Base-by-base conservation (phyloP, 2,797 vertebrate genomes). In the Coccyzus lansbergi region DNA sequence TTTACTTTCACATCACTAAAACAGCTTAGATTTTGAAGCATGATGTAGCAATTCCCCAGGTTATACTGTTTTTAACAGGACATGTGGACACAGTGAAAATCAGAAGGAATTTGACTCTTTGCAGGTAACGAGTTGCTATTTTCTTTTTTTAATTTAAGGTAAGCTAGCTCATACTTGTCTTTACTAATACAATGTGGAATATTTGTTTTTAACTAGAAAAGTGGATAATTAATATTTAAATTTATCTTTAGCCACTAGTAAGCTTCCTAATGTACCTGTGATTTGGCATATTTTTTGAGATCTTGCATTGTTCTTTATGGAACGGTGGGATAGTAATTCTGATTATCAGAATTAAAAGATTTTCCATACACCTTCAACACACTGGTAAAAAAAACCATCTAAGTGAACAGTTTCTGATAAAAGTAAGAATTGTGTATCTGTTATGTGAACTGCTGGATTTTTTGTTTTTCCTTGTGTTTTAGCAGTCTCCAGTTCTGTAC, bases 391-490 rank as follows among this genome's bases (percentile, higher is more conserved):
- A 79, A 26, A 38, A 16, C 17, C 22, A 51, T 58, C 4, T 3
- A 74, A 16, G 2, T 0, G 38, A 69, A 56, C 15, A 33, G 40
- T 76, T 94, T 59, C 1, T 52, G 79, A 36, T 85, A 44, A 56
- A 75, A 85, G 48, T 31, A 36, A 52, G 25, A 60, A 51, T 63
- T 67, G 36, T 51, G 5, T 33, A 4, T 82, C 38, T 75, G 56
- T 42, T 49, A 4, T 21, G 13, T 51, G 17, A 67, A 44, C 10
- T 38, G 9, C 15, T 59, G 15, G 0, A 0, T 0, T 76, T 78
- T 48, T 16, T 52, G 16, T 75, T 63, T 58, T 9, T 28, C 33
- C 25, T 16, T 2, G 6, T 58, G 12, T 83, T 94, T 53, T 26
- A 55, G 10, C 65, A 51, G 12, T 83, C 33, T 92, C 25, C 26